Evolutionary conservation across 2,888 invertebrate genomes (phyloP).

Genomic region (Antitype chi): DNA sequence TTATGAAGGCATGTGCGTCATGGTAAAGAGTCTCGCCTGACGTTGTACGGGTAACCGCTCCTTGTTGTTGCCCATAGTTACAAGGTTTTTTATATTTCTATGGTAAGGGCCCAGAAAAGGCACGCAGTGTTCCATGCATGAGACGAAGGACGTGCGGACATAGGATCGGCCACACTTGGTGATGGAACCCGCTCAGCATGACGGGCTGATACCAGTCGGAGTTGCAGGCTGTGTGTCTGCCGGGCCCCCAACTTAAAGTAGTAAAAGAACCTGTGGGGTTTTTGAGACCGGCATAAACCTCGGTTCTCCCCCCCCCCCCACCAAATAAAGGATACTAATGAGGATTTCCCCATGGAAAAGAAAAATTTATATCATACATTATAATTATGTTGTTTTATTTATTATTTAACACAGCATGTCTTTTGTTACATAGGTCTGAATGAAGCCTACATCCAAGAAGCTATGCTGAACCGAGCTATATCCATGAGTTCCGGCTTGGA

Average conservation of each 20-base stretch:
- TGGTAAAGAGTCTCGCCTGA: too few species aligned
- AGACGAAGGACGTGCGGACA: not conserved
- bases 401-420: not conserved
- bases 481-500: conserved; percentile 88
- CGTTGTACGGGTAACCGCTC: too few species aligned
- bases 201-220: not conserved
- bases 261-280: not conserved
- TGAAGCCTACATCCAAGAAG: conserved; percentile 77
- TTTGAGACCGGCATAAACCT: not conserved
- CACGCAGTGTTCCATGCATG: not conserved
- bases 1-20: not conserved
- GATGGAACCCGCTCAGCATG: not conserved
- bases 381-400: not conserved
- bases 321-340: not conserved
- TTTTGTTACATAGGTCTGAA: conserved; percentile 76
- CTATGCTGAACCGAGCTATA: conserved; percentile 82
- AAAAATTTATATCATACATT: not conserved
- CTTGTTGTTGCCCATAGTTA: too few species aligned
- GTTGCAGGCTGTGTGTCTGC: too few species aligned
- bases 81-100: too few species aligned
- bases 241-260: not conserved
- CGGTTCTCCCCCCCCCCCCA: not conserved
- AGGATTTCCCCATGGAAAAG: not conserved
- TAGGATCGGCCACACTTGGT: not conserved
- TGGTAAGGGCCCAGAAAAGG: not conserved